Percentiles rank a stretch among this genome's conserved stretches.
Conservation (phyloP, 2,888 invertebrate genomes). For the Stenurella melanura region DNA sequence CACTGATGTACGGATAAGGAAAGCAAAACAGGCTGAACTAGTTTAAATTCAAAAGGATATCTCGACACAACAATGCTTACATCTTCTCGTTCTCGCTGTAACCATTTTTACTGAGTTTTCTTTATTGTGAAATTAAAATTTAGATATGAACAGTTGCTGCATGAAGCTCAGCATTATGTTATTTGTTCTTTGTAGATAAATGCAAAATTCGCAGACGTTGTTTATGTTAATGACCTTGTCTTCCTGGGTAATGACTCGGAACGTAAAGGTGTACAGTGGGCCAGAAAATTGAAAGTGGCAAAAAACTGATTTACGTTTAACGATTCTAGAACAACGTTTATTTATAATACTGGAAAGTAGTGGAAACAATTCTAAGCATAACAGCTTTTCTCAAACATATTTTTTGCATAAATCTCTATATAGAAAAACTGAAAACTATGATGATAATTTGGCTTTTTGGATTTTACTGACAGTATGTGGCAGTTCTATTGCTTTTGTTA, state of each 20-base stretch:
- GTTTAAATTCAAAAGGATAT: conserved; percentile 59
- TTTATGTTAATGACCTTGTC: conserved; percentile 3
- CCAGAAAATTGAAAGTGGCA: too few species aligned
- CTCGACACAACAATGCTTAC: conserved; percentile 57
- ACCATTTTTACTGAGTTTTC: conserved; percentile 41
- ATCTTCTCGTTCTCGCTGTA: conserved; percentile 47
- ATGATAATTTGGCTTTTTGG: too few species aligned
- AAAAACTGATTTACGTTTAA: too few species aligned
- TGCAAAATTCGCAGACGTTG: conserved; percentile 4
- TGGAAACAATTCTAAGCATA: too few species aligned
- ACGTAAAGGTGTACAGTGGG: not conserved
- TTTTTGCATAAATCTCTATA: too few species aligned
- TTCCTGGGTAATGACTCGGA: not conserved
- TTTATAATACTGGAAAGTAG: too few species aligned
- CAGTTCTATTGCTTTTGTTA: too few species aligned
- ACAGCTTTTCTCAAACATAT: too few species aligned
- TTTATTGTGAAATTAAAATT: conserved; percentile 41
- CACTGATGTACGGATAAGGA: conserved; percentile 55
- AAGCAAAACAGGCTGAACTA: conserved; percentile 54
- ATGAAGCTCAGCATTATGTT: conserved; percentile 9
- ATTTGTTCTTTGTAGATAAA: conserved; percentile 25
- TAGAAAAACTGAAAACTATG: too few species aligned
- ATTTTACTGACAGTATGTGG: too few species aligned
- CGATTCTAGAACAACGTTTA: too few species aligned
- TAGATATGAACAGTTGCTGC: conserved; percentile 42